phyloP scores from a whole-genome alignment of 2,888 invertebrate species.

The Andrena bucephala region DNA sequence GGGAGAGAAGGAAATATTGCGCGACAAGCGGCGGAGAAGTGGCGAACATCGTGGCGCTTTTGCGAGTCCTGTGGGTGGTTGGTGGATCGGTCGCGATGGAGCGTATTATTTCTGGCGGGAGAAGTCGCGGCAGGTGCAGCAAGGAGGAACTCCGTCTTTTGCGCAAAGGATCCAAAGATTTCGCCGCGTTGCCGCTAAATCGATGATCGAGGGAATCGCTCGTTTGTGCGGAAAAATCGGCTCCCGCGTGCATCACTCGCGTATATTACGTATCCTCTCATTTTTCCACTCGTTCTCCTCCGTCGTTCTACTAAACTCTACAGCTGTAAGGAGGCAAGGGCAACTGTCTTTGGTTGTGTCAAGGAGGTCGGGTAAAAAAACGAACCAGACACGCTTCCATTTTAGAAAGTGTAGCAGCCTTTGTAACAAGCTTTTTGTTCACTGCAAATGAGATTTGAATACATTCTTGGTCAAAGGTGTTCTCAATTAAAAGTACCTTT shows the following conservation, averaged over 20 bases:
- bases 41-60: too few relatives aligned
- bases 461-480: too few relatives aligned
- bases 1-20: not conserved
- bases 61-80: too few relatives aligned
- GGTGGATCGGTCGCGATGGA: not conserved
- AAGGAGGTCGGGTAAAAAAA: conserved; percentile 8
- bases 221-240: conserved; percentile 43
- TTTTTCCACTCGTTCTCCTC: conserved; percentile 15
- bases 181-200: conserved; percentile 54
- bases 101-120: not conserved
- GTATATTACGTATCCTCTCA: conserved; percentile 60
- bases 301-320: not conserved
- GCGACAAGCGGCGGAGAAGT: too few relatives aligned
- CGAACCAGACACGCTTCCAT: not conserved
- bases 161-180: conserved; percentile 58
- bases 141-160: conserved; percentile 58
- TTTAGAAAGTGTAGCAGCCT: not conserved
- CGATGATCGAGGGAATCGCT: conserved; percentile 53
- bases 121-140: conserved; percentile 46
- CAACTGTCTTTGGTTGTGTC: not conserved
- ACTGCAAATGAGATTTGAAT: too few relatives aligned
- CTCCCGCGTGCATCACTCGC: conserved; percentile 45
- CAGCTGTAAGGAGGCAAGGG: not conserved
- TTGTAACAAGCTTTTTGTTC: not conserved
- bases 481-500: too few relatives aligned